Percentiles rank a stretch among this genome's conserved stretches.
These are phyloP conservation scores for Phalacrocorax pelagicus DNA, from an alignment of 2,113 vertebrate species.

Conservation along the genomic window DNA sequence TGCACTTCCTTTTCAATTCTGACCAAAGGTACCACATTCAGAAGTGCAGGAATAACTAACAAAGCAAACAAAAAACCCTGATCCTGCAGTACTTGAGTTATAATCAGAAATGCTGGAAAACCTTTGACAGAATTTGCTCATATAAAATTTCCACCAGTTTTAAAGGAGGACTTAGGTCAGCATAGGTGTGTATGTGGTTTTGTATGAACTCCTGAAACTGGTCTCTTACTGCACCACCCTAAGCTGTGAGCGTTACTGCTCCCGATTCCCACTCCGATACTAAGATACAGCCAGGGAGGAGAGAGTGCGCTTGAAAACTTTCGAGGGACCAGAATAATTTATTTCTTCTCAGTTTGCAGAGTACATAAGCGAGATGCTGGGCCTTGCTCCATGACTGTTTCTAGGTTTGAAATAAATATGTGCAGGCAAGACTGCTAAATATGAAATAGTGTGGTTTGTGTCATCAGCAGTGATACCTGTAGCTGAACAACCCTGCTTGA, in stretches of 20 bases:
- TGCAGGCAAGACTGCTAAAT: neutral
- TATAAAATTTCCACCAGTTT: neutral
- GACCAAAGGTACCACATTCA: neutral
- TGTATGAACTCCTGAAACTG: neutral
- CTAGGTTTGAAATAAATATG: neutral
- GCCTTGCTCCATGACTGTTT: neutral
- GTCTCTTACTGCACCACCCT: neutral
- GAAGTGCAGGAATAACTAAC: neutral
- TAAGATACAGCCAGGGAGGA: neutral
- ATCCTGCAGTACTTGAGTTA: neutral
- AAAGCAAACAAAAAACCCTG: neutral
- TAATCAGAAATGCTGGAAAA: neutral
- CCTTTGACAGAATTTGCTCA: neutral
- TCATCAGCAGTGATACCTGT: neutral
- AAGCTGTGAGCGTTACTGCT: neutral
- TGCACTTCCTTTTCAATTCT: neutral
- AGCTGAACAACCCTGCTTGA: neutral
- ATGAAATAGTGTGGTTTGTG: neutral
- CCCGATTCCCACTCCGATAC: neutral
- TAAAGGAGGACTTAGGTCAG: neutral
- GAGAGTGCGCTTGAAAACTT: neutral
- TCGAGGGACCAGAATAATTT: neutral
- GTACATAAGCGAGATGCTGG: rapidly evolving
- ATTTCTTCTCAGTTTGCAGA: neutral
- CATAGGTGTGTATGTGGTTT: neutral